Evolutionary conservation across 2,888 invertebrate genomes (phyloP).

Genomic region (Torymus texanus): DNA sequence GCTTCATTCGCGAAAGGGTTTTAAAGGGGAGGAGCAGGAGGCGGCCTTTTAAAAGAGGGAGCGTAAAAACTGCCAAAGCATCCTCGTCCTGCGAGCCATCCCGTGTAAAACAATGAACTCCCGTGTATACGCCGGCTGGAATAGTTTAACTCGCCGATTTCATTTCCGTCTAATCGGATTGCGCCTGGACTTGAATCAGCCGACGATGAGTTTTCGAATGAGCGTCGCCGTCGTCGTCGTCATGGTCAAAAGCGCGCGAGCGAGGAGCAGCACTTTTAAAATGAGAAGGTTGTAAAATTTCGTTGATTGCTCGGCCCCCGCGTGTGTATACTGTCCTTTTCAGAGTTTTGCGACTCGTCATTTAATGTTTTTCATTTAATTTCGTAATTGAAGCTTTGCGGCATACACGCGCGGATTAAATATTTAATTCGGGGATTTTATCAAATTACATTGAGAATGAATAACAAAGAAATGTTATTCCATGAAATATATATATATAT

Average conservation of each 20-base stretch:
- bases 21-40: constrained; percentile 53
- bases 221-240: not conserved
- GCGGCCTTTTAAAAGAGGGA: constrained; percentile 42
- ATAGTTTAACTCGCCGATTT: constrained; percentile 32
- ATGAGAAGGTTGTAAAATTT: constrained; percentile 24
- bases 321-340: not conserved
- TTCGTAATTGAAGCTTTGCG: not conserved
- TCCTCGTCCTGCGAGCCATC: no score
- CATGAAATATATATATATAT: no score
- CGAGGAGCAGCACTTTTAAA: not conserved
- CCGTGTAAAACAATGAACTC: constrained; percentile 21
- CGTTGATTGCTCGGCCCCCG: constrained; percentile 9
- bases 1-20: constrained; percentile 61
- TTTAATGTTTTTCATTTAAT: not conserved
- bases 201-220: constrained; percentile 19
- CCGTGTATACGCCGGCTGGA: not conserved
- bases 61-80: constrained; percentile 21
- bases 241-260: constrained; percentile 8
- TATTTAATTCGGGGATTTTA: no score
- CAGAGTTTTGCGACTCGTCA: not conserved
- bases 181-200: not conserved
- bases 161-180: constrained; percentile 39
- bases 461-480: no score
- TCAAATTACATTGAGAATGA: no score
- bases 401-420: no score